Base-by-base conservation (phyloP, 2,888 invertebrate species). In the Apamea monoglypha region DNA sequence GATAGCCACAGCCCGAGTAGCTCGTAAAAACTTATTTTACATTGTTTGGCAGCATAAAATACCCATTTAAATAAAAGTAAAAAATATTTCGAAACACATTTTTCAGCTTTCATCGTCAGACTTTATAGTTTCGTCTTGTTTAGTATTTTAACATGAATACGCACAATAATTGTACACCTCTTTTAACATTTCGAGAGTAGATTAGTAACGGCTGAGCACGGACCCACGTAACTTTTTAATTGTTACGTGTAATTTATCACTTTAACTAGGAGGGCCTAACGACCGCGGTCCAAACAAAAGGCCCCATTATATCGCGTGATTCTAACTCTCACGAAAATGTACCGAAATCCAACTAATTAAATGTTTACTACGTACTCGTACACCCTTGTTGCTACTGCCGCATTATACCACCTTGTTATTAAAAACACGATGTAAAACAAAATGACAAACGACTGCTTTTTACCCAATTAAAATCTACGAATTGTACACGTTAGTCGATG, bases 301-400 rank as follows among this genome's bases (percentile, higher is more conserved):
- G 92, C 87, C 90, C 89, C 89, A 89, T 92, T 90, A 88, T 87
- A 91, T 95, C 91, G 96, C 95, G 95, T 95, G 96, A 92, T 91
- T 87, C 87, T 84, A 89, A 94, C 93, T 91, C 89, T 87, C 91
- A 90, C 91, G 92, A 94, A 94, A 93, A 94, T 91, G 90, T 92
- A 93, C 92, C 90, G 83, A 87, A 94, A 92, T 92, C 90, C 90
- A 92, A 91, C 94, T 95, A 95, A 96, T 95, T 96, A 96, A 95
- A 95, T 95, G 92, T 94, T 94, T 92, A 94, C 92, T 91, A 91
- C 89, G 80, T 84, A 88, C 88, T 86, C 86, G 90, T 88, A 88
- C 82, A 88, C 90, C 89, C 87, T 89, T 88, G 90, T 92, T 92
- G 90, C 91, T 73, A 74, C 68, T 47, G 80, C 59, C 63, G 72